A percentile compares a stretch with the other conserved stretches of the same genome.
These are phyloP conservation scores for Plecotus auritus DNA, from an alignment of 2,113 vertebrate genomes.

Conservation along the genomic window DNA sequence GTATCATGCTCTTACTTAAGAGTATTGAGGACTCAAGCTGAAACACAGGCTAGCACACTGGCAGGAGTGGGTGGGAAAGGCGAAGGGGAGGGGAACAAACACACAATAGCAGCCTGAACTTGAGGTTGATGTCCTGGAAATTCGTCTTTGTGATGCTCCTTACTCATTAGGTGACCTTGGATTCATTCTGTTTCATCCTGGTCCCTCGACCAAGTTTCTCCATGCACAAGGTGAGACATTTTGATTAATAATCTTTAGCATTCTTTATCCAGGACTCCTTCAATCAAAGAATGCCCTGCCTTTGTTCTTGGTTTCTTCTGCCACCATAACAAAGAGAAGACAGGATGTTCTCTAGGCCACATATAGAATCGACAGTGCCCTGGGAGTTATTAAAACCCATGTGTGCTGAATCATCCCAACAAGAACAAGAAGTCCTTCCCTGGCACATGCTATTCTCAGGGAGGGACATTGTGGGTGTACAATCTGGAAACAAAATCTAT, in stretches of 20 bases:
- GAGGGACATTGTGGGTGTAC: background rate
- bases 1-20: background rate
- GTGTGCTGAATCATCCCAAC: accelerated
- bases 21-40: background rate
- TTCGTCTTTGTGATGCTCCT: background rate
- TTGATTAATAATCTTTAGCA: background rate
- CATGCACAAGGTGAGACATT: background rate
- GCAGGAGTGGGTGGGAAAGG: background rate
- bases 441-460: background rate
- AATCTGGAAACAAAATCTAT: background rate
- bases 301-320: background rate
- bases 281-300: background rate
- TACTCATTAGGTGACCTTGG: background rate
- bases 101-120: background rate
- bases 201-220: background rate
- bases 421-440: background rate
- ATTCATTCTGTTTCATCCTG: background rate
- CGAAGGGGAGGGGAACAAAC: accelerated
- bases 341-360: background rate
- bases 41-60: background rate
- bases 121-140: background rate
- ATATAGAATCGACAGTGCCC: background rate
- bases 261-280: background rate
- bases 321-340: background rate
- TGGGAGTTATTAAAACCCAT: background rate